Conservation (phyloP, 2,113 vertebrate species). For the Syngnathus scovelli region DNA sequence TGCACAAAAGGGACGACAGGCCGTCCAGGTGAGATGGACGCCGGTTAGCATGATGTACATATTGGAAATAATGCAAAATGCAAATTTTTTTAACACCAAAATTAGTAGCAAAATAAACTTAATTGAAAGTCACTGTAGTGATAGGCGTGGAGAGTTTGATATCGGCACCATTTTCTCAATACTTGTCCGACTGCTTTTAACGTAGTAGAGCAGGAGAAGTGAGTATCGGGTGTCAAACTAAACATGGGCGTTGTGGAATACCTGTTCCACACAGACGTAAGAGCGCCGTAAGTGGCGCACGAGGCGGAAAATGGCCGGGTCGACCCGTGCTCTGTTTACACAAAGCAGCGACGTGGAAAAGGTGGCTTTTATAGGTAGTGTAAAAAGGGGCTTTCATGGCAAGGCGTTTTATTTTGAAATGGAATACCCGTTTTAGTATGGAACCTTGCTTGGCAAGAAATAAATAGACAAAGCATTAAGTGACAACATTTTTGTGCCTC, state of each 20-base stretch:
- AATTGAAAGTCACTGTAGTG: too few relatives aligned
- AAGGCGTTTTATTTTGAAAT: not conserved
- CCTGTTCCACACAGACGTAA: not conserved
- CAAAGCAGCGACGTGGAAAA: not conserved
- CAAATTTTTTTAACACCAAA: too few relatives aligned
- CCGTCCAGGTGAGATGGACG: conserved; percentile 82
- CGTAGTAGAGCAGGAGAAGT: not conserved
- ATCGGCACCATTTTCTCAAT: not conserved
- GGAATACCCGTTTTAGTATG: not conserved
- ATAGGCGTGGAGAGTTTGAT: not conserved
- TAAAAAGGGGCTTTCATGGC: not conserved
- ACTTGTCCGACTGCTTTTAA: not conserved
- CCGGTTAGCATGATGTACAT: too few relatives aligned
- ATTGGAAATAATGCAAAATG: too few relatives aligned
- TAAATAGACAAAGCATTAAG: not conserved
- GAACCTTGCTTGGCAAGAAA: not conserved
- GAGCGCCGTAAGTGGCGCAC: not conserved
- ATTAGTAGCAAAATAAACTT: too few relatives aligned
- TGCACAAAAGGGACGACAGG: conserved; percentile 93
- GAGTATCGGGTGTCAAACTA: not conserved
- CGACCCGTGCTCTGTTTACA: not conserved
- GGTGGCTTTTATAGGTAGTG: not conserved
- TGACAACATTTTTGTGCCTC: too few relatives aligned
- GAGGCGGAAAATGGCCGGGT: not conserved
- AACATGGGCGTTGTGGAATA: not conserved